These are phyloP conservation scores for Desoria tigrina DNA, from an alignment of 2,888 invertebrate genomes.

Conservation along the genomic window DNA sequence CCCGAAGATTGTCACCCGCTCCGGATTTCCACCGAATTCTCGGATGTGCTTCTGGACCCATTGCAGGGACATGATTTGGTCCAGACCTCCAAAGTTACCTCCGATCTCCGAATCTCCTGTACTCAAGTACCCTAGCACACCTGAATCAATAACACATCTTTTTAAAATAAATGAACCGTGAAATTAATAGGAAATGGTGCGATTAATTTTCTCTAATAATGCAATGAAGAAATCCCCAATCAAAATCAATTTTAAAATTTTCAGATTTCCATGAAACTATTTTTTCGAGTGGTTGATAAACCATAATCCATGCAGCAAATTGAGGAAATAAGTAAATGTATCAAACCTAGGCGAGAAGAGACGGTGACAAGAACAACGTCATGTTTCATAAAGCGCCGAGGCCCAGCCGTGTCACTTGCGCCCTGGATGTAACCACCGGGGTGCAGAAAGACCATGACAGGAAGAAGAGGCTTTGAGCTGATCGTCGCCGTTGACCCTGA, in stretches of 20 bases:
- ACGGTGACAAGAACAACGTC: slow-evolving; percentile 69
- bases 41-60: slow-evolving; percentile 41
- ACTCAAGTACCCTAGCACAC: slow-evolving; percentile 35
- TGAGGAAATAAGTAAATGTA: neutral
- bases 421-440: slow-evolving; percentile 74
- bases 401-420: slow-evolving; percentile 61
- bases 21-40: slow-evolving; percentile 39
- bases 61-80: slow-evolving; percentile 36
- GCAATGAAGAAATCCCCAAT: neutral
- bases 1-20: slow-evolving; percentile 60
- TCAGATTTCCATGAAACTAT: too few relatives aligned
- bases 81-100: slow-evolving; percentile 36
- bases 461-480: slow-evolving; percentile 56
- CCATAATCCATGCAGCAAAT: too few relatives aligned
- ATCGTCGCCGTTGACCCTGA: slow-evolving; percentile 11
- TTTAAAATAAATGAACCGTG: too few relatives aligned
- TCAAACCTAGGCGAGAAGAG: slow-evolving; percentile 57
- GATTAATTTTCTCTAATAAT: neutral
- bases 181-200: slow-evolving; percentile 14
- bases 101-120: slow-evolving; percentile 44
- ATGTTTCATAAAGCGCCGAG: slow-evolving; percentile 65
- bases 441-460: slow-evolving; percentile 68
- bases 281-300: too few relatives aligned
- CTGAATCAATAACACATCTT: too few relatives aligned
- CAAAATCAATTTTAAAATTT: neutral